Evolutionary conservation across 2,797 vertebrate genomes (phyloP).

Genomic region (Centropyge bicolor): DNA sequence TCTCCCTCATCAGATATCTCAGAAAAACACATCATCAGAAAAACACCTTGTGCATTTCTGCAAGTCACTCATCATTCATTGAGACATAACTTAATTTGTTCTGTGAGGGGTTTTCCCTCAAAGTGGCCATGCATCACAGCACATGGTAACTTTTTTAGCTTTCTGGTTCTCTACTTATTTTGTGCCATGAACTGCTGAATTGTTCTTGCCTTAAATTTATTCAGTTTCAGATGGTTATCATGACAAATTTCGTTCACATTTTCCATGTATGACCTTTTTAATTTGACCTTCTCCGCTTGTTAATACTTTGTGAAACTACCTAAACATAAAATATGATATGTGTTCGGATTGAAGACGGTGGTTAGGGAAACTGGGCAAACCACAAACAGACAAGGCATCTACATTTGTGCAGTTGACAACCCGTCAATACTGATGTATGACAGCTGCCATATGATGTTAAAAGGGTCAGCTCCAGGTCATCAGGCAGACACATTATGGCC

Average conservation of each 20-base stretch:
- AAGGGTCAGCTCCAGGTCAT: constrained; percentile 35
- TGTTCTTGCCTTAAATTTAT: constrained; percentile 76
- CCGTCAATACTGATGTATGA: constrained; percentile 32
- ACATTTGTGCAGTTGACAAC: constrained; percentile 25
- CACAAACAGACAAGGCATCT: constrained; percentile 12
- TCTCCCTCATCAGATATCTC: constrained; percentile 73
- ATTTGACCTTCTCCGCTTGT: constrained; percentile 36
- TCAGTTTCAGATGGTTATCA: constrained; percentile 33
- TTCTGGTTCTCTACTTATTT: constrained; percentile 70
- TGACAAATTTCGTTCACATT: constrained; percentile 54
- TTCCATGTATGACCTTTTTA: constrained; percentile 41
- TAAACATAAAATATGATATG: constrained; percentile 36
- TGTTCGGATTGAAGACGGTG: constrained; percentile 16
- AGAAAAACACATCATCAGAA: constrained; percentile 28
- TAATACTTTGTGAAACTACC: constrained; percentile 63
- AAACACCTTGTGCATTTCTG: constrained; percentile 84
- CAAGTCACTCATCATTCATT: constrained; percentile 68
- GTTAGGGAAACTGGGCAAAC: constrained; percentile 19
- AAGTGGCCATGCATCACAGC: constrained; percentile 77
- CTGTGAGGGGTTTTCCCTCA: constrained; percentile 62
- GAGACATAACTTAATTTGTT: constrained; percentile 87
- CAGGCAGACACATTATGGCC: constrained; percentile 28
- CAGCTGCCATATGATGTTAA: constrained; percentile 25
- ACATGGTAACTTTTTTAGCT: constrained; percentile 65
- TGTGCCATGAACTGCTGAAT: constrained; percentile 68